Evolutionary conservation across 2,797 vertebrate genomes (phyloP).

Genomic region (Eulemur rubriventer): DNA sequence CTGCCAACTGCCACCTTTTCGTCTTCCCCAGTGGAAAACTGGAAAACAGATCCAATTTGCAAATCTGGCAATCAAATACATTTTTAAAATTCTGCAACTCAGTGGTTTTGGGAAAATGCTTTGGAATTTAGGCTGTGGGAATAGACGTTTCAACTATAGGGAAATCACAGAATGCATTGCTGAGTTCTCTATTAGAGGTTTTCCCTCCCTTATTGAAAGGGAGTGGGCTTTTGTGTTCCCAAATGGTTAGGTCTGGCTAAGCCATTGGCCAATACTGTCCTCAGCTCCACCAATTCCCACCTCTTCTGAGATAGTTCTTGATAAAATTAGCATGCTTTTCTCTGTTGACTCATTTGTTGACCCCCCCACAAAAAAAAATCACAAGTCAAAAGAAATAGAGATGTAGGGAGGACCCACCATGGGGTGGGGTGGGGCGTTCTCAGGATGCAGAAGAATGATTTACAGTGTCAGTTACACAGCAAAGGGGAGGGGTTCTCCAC

Average conservation of each 20-base stretch:
- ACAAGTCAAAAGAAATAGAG: not conserved
- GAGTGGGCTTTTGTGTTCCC: not conserved
- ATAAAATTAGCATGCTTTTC: not conserved
- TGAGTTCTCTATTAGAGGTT: not conserved
- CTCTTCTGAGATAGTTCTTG: not conserved
- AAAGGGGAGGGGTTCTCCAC: not conserved
- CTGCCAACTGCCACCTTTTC: not conserved
- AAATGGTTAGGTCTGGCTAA: not conserved
- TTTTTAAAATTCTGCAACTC: slow-evolving; percentile 62
- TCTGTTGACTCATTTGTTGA: not conserved
- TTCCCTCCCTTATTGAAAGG: not conserved
- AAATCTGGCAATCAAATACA: slow-evolving; percentile 35
- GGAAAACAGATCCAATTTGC: slow-evolving; percentile 30
- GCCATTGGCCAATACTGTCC: not conserved
- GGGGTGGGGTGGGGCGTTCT: not conserved
- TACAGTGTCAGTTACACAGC: no score
- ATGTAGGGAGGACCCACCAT: not conserved
- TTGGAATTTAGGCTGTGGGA: not conserved
- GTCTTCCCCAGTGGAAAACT: not conserved
- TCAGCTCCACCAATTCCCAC: not conserved
- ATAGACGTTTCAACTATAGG: not conserved
- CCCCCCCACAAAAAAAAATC: not conserved
- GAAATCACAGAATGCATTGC: not conserved
- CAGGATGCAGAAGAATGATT: not conserved
- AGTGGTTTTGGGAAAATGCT: slow-evolving; percentile 36